Conservation (phyloP, 2,113 vertebrate genomes). For the Aegithalos caudatus region DNA sequence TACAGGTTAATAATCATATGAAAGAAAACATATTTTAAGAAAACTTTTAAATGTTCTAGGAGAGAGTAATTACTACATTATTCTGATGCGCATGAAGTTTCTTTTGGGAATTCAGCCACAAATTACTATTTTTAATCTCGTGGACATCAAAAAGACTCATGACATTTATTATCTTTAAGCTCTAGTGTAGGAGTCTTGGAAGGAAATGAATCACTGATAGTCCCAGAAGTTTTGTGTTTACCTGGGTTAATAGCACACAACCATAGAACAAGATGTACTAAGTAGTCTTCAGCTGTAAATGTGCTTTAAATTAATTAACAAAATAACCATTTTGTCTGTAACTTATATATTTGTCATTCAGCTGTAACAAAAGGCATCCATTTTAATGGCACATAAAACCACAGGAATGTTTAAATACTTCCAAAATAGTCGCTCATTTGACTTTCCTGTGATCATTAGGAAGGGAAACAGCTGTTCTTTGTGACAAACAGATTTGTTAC, state of each 20-base stretch:
- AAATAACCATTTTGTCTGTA: background rate
- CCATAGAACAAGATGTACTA: background rate
- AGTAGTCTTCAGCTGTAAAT: background rate
- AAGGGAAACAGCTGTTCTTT: background rate
- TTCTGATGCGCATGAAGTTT: background rate
- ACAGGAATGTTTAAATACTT: background rate
- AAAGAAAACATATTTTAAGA: background rate
- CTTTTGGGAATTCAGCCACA: background rate
- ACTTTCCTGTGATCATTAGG: background rate
- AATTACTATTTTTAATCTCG: background rate
- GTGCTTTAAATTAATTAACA: background rate
- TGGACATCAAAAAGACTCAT: background rate
- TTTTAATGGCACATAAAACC: background rate
- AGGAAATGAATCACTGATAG: background rate
- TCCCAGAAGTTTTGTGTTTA: background rate
- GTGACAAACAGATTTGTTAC: background rate
- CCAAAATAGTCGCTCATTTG: background rate
- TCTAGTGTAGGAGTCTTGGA: background rate
- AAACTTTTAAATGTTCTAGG: background rate
- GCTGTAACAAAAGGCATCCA: background rate
- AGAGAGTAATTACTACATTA: background rate
- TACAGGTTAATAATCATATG: background rate
- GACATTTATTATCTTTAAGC: background rate
- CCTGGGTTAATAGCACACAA: background rate
- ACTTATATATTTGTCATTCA: background rate